phyloP scores from a whole-genome alignment of 2,113 vertebrate genomes.

The Phyllostomus discolor region DNA sequence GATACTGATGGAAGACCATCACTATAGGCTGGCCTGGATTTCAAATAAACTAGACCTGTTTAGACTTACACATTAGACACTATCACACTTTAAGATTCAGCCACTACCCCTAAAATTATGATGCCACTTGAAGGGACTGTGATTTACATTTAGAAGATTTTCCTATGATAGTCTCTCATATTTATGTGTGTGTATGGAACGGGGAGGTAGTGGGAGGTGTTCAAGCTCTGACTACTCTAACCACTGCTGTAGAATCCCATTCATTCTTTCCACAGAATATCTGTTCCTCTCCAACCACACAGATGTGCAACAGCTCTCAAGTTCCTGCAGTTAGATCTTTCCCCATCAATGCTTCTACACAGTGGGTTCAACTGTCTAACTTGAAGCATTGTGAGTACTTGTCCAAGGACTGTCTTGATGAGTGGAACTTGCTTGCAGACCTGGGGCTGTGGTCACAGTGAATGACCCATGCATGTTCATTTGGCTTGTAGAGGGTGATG shows the following conservation, averaged over 20 bases:
- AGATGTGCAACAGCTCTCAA: background rate
- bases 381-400: background rate
- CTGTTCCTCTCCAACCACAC: background rate
- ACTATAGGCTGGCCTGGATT: background rate
- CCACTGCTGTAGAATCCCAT: background rate
- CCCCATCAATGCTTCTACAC: no score
- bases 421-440: background rate
- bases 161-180: background rate
- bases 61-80: background rate
- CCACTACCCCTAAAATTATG: background rate
- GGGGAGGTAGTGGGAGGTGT: rapidly evolving
- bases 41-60: background rate
- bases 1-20: background rate
- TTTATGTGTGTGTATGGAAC: background rate
- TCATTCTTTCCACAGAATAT: background rate
- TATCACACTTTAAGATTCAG: background rate
- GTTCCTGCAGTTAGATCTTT: background rate
- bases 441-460: background rate
- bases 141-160: background rate
- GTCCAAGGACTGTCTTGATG: background rate
- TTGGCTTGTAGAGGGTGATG: background rate
- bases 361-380: background rate
- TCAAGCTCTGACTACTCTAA: background rate
- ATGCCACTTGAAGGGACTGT: background rate
- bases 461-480: background rate